These are phyloP conservation scores for Podarcis cretensis DNA, from an alignment of 2,113 vertebrate species.

Conservation along the genomic window DNA sequence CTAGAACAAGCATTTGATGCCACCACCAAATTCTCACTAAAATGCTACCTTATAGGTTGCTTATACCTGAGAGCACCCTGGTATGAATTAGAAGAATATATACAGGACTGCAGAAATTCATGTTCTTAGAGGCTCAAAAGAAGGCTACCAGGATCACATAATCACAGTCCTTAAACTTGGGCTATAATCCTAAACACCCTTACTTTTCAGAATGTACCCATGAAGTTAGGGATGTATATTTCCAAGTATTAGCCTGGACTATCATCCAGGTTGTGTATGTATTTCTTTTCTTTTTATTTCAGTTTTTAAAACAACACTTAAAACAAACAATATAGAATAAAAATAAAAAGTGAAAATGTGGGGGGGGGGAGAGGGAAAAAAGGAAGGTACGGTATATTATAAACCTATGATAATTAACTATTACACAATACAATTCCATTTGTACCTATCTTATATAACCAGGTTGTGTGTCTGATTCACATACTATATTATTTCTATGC, in stretches of 20 bases:
- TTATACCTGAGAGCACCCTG: neutral
- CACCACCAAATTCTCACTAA: neutral
- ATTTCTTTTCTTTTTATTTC: no score
- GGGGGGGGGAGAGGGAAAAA: no score
- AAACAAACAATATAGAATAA: no score
- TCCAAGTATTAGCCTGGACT: neutral
- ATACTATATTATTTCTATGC: neutral
- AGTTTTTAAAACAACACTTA: neutral
- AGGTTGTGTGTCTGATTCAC: neutral
- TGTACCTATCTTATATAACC: no score
- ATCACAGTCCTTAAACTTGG: neutral
- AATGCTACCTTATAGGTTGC: neutral
- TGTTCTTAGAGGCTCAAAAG: neutral
- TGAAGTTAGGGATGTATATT: neutral
- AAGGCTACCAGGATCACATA: neutral
- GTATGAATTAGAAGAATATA: neutral
- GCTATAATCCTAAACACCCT: neutral
- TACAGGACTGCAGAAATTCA: neutral
- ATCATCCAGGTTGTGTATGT: neutral
- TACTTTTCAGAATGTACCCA: neutral
- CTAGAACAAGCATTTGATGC: no score
- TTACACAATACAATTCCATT: no score
- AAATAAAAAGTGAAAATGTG: no score
- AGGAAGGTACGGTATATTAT: neutral
- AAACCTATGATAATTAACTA: neutral